Base-by-base conservation (phyloP, 2,797 vertebrate species). In the Perodicticus potto region DNA sequence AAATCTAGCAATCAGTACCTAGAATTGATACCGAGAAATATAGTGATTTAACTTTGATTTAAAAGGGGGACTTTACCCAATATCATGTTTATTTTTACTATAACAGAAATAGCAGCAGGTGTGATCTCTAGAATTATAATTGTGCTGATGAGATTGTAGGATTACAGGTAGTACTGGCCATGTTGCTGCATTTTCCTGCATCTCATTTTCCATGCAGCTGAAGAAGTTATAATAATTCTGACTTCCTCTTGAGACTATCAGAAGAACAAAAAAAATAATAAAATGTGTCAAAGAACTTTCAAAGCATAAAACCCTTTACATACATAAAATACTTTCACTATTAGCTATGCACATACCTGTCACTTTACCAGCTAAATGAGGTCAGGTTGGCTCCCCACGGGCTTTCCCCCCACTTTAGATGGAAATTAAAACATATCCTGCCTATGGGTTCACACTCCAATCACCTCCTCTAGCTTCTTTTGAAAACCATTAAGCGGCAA, bases 321-420 rank as follows among this genome's bases (percentile, higher is more conserved):
- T 94, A 93, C 69, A 61, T 74, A 83, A 95, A 65, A 72, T 55
- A 65, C 76, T 89, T 93, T 93, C 65, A 77, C 86, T 93, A 89
- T 97, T 96, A 96, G 80, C 67, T 89, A 93, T 91, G 97, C 83
- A 89, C 72, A 96, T 77, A 77, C 74, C 73, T 94, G 55, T n/a
- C 74, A 93, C 90, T 92, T 86, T 22, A n/a, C 70, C 65, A 84
- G 83, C 37, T 91, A 91, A 97, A 95, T 76, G 93, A 97, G 95
- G 94, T 96, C 96, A 95, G 93, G 45, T 91, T 85, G 76, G 70
- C 72, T 96, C 86, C 96, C 94, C 67, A 91, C 4, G 1, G 57
- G 77, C 61, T 89, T 59, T 1, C 1, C 74, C 90, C 72, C 63
- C 69, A 43, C 13, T 91, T 80, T 91, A 98, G 97, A 91, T 82